Evolutionary conservation across 2,113 vertebrate species (phyloP), one percentile per base, ranked within the genome.

Genomic region (Oncorhynchus tshawytscha): DNA sequence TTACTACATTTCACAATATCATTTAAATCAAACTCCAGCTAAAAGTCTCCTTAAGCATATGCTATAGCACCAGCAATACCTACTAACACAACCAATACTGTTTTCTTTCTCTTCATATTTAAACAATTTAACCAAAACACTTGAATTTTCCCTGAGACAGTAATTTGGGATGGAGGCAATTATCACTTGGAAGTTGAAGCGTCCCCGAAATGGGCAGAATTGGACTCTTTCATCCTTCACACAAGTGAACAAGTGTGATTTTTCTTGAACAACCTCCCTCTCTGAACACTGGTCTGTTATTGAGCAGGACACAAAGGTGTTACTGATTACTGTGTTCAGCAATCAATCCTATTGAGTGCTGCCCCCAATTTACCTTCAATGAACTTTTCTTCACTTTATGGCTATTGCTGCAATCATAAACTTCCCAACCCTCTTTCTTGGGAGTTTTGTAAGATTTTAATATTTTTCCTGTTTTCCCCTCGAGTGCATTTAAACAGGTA

Each of bases 271-370:
- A 78, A 73, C 76, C 72, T 54, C 67, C 24, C 25, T 25, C 70
- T 77, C 78, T 80, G 83, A 88, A 86, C 78, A 78, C 57, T 34
- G 66, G 70, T 68, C 78, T 76, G 79, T 79, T 76, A 67, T 68
- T 25, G 76, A 87, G 82, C 81, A 78, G 87, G 84, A 90, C 84
- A 91, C 87, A 90, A 92, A 91, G 88, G 88, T 92, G 90, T 91
- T 74, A 88, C 85, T 88, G 86, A 84, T 88, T 81, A 88, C 87
- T 85, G 79, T 84, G 88, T 89, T 75, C 84, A 87, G 88, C 86
- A 90, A 86, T 92, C 86, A 49, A 84, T 84, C 83, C 83, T 79
- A 82, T 91, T 89, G 78, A 89, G 80, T 74, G 78, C 81, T 85
- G 84, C 80, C 88, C 88, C 86, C 90, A 85, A 86, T 84, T 88